These are phyloP conservation scores for Triplophysa dalaica DNA, from an alignment of 2,113 vertebrate species.

Conservation along the genomic window DNA sequence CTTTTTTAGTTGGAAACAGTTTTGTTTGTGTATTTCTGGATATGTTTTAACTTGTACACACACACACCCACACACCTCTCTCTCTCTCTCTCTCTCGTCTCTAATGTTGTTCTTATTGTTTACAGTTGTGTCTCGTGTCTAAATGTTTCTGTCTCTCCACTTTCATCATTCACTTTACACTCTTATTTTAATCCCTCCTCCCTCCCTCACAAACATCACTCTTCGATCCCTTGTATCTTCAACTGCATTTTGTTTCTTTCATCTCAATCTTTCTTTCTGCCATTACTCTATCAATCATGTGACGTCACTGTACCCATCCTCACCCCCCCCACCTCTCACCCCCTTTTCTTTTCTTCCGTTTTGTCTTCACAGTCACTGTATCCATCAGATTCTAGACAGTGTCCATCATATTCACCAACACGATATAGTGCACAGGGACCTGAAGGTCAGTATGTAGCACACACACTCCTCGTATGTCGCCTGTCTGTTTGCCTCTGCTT, in stretches of 20 bases:
- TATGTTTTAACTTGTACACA: no score
- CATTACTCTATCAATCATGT: constrained; percentile 11
- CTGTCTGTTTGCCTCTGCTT: constrained; percentile 49
- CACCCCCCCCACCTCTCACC: constrained; percentile 28
- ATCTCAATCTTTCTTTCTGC: constrained; percentile 1
- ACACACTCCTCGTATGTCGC: constrained; percentile 28
- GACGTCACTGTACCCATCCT: constrained; percentile 33
- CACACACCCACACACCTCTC: no score
- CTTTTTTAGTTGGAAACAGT: neutral
- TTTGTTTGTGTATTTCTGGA: neutral
- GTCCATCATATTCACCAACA: constrained; percentile 89
- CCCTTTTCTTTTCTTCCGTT: constrained; percentile 54
- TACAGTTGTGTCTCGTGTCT: constrained; percentile 63
- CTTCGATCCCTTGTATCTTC: neutral
- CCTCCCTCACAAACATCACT: neutral
- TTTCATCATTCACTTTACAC: constrained; percentile 46
- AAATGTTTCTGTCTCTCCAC: constrained; percentile 69
- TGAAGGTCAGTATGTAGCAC: constrained; percentile 83
- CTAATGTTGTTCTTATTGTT: constrained; percentile 52
- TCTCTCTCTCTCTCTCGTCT: neutral
- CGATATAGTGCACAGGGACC: constrained; percentile 88
- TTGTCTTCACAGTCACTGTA: constrained; percentile 86
- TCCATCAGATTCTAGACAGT: constrained; percentile 87
- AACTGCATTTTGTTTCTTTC: neutral
- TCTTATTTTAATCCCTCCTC: neutral